These are phyloP conservation scores for Perizoma flavofasciatum DNA, from an alignment of 2,888 invertebrate species.

Conservation along the genomic window DNA sequence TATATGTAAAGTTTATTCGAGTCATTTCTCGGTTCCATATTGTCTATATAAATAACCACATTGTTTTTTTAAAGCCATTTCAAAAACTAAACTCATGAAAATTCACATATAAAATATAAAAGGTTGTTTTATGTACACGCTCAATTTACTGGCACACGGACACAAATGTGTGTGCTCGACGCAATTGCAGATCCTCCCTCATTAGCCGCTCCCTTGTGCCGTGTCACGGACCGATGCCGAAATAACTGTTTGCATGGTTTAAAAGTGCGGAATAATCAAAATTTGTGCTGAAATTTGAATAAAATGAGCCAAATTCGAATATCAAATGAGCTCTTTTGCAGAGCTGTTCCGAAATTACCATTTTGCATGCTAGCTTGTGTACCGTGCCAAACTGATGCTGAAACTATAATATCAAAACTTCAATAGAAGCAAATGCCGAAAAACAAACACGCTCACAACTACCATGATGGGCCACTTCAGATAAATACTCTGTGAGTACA, in stretches of 20 bases:
- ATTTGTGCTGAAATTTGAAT: conserved; percentile 26
- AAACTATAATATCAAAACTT: no score
- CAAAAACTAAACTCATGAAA: no score
- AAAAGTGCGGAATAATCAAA: conserved; percentile 28
- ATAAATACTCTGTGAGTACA: no score
- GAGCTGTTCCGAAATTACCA: conserved; percentile 10
- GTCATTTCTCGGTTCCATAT: no score
- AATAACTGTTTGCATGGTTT: conserved; percentile 29
- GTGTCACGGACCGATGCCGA: conserved; percentile 32
- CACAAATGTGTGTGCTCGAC: conserved; percentile 26
- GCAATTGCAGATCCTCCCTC: conserved; percentile 37
- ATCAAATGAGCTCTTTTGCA: conserved; percentile 14
- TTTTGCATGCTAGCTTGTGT: neutral
- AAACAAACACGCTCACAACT: no score
- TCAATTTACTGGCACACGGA: conserved; percentile 27
- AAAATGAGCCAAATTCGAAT: conserved; percentile 19
- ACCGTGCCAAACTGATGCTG: neutral
- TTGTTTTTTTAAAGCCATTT: no score
- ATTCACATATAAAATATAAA: no score
- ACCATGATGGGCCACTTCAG: no score
- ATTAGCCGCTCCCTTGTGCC: conserved; percentile 37
- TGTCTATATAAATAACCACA: no score
- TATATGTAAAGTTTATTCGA: no score
- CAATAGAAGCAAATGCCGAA: no score
- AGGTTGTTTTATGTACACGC: conserved; percentile 6